phyloP scores from a whole-genome alignment of 2,888 invertebrate species.

The Furcula furcula region DNA sequence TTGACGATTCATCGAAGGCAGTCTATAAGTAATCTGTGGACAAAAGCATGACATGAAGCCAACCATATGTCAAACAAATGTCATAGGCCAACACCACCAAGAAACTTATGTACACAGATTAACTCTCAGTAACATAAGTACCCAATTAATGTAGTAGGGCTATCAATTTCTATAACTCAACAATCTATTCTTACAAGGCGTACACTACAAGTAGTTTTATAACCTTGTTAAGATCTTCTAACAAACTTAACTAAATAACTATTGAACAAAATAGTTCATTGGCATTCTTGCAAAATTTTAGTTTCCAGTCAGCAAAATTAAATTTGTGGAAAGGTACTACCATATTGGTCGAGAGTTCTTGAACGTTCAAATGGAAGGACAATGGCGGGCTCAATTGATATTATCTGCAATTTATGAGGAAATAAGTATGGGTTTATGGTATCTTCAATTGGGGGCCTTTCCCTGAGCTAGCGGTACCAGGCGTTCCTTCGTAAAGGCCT shows the following conservation, averaged over 20 bases:
- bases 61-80: no score
- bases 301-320: slow-evolving; percentile 20
- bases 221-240: background rate
- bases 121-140: no score
- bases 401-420: slow-evolving; percentile 52
- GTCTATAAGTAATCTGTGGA: no score
- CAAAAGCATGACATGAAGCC: no score
- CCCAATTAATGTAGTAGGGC: no score
- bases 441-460: slow-evolving; percentile 38
- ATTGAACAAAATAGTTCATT: slow-evolving; percentile 2
- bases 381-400: slow-evolving; percentile 44
- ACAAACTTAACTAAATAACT: slow-evolving; percentile 10
- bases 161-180: no score
- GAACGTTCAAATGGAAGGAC: slow-evolving; percentile 41
- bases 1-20: no score
- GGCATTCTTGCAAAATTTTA: background rate
- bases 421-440: slow-evolving; percentile 50
- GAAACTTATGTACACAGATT: no score
- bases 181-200: no score
- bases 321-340: slow-evolving; percentile 19
- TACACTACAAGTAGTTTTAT: no score
- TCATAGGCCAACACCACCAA: no score
- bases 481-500: slow-evolving; percentile 15
- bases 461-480: slow-evolving; percentile 31
- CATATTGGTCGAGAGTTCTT: slow-evolving; percentile 35